Evolutionary conservation across 2,113 vertebrate species (phyloP).

Genomic region (Irena cyanogastra): DNA sequence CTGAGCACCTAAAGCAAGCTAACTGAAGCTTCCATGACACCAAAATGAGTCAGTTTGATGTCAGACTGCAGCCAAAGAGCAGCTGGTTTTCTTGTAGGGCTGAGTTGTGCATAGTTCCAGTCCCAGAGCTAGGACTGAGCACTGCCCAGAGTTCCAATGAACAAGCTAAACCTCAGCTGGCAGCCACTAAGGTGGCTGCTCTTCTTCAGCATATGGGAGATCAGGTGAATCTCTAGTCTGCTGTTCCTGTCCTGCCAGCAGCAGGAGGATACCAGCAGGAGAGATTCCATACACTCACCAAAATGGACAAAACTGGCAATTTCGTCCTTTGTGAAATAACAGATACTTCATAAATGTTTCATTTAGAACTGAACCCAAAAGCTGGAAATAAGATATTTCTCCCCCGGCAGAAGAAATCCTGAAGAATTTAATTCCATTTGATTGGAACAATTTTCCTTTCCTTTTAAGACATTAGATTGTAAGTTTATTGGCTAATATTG

Average conservation of each 20-base stretch:
- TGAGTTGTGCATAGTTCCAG: accelerated
- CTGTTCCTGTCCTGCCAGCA: not conserved
- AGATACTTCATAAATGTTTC: not conserved
- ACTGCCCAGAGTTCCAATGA: not conserved
- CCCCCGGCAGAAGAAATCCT: not conserved
- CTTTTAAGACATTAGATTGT: not conserved
- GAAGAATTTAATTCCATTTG: not conserved
- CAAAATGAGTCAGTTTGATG: not conserved
- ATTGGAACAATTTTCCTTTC: not conserved
- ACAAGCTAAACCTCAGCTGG: not conserved
- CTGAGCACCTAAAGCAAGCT: not conserved
- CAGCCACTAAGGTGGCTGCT: not conserved
- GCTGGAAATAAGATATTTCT: not conserved
- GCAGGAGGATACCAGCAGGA: not conserved
- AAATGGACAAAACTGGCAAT: not conserved
- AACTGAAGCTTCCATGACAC: not conserved
- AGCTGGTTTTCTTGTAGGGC: not conserved
- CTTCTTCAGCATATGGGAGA: not conserved
- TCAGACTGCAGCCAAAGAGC: not conserved
- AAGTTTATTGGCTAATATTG: not conserved
- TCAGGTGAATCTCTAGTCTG: not conserved
- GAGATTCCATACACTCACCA: not conserved
- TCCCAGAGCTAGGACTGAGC: not conserved
- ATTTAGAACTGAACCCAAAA: not conserved
- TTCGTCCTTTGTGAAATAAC: not conserved